phyloP scores from a whole-genome alignment of 2,888 invertebrate species.

The Pinctada fucata region DNA sequence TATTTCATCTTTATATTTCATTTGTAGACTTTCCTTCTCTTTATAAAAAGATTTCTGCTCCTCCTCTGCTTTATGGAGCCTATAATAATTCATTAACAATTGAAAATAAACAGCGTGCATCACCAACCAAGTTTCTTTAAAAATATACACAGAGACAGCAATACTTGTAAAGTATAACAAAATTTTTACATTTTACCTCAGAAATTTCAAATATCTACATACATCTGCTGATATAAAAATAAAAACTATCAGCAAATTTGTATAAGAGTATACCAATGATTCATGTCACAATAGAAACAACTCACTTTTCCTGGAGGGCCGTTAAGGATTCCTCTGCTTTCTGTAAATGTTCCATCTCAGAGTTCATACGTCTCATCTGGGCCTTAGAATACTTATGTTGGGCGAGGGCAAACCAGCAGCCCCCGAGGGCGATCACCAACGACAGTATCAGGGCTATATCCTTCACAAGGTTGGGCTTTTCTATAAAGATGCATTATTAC shows the following conservation, averaged over 20 bases:
- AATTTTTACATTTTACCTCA: too few species aligned
- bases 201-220: too few species aligned
- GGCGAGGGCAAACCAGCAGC: constrained; percentile 93
- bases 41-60: constrained; percentile 84
- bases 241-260: too few species aligned
- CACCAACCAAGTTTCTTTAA: too few species aligned
- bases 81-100: constrained; percentile 40
- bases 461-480: constrained; percentile 89
- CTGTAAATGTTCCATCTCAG: constrained; percentile 77
- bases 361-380: constrained; percentile 91
- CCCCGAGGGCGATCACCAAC: constrained; percentile 89
- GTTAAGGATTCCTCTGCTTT: constrained; percentile 92
- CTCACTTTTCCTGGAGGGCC: constrained; percentile 83
- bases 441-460: constrained; percentile 91
- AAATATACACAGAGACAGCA: too few species aligned
- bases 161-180: too few species aligned
- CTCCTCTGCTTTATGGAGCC: constrained; percentile 87
- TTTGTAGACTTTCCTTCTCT: constrained; percentile 84
- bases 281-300: neutral
- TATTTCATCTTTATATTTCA: constrained; percentile 87
- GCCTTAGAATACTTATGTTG: constrained; percentile 93
- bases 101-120: too few species aligned
- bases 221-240: too few species aligned
- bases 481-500: constrained; percentile 76
- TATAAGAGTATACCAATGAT: too few species aligned